A percentile compares a stretch with the other conserved stretches of the same genome.
Conservation (phyloP, 1,140 invertebrate genomes). For the Drosophila ohnishii region DNA sequence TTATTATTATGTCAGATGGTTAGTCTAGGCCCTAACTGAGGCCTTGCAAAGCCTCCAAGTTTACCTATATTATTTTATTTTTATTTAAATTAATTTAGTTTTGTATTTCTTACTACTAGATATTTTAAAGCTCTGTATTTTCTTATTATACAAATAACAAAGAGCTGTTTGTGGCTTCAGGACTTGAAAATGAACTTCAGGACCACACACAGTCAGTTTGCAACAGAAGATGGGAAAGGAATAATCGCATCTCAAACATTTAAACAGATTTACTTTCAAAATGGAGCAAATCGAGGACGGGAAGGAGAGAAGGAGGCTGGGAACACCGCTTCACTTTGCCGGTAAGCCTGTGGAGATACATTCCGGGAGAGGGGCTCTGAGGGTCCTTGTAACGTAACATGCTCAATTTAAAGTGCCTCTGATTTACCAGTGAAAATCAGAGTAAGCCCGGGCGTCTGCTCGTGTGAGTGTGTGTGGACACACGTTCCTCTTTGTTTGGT, state of each 20-base stretch:
- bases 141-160: background rate
- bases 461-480: conserved; percentile 37
- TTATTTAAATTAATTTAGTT: background rate
- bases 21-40: too few relatives aligned
- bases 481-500: conserved; percentile 74
- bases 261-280: conserved; percentile 56
- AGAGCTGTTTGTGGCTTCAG: conserved; percentile 2
- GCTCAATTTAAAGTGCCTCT: conserved; percentile 75
- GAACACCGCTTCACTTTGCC: conserved; percentile 27
- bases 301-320: conserved; percentile 4
- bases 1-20: background rate
- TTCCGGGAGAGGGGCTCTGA: conserved; percentile 4
- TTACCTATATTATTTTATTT: background rate
- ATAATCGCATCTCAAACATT: conserved; percentile 61
- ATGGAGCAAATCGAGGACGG: conserved; percentile 5
- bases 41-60: too few relatives aligned
- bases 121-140: background rate
- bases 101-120: background rate
- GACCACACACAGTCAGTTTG: conserved; percentile 4
- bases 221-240: conserved; percentile 9
- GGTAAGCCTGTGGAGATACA: conserved; percentile 42
- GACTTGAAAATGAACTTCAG: conserved; percentile 26
- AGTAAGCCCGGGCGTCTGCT: conserved; percentile 6
- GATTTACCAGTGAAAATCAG: conserved; percentile 59
- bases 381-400: conserved; percentile 59